Evolutionary conservation across 2,113 vertebrate genomes (phyloP).

Genomic region (Anarhynchus alexandrinus): DNA sequence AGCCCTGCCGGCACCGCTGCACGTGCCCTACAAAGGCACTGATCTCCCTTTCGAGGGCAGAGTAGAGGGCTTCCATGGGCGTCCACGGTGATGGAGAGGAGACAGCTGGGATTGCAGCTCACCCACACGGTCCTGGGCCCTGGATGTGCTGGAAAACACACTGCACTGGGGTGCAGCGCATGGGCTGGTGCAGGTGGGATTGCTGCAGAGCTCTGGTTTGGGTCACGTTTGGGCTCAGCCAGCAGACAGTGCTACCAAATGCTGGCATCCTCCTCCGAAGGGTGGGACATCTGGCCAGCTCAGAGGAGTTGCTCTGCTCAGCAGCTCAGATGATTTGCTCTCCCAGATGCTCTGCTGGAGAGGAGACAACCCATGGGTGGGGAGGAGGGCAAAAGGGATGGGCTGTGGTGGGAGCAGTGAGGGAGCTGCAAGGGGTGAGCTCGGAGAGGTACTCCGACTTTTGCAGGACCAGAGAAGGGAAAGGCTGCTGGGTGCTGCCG

Average conservation of each 20-base stretch:
- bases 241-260: background rate
- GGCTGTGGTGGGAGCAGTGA: background rate
- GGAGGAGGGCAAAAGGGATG: background rate
- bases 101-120: accelerated
- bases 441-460: background rate
- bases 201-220: background rate
- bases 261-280: background rate
- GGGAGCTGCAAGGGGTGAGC: background rate
- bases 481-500: background rate
- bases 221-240: background rate
- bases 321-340: background rate
- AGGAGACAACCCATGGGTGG: accelerated
- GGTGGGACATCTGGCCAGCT: background rate
- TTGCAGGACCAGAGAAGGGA: background rate
- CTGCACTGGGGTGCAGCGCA: background rate
- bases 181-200: background rate
- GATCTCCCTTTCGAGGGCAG: conserved; percentile 28
- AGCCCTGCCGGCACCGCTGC: background rate
- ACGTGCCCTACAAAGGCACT: background rate
- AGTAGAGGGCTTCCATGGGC: conserved; percentile 12
- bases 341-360: background rate
- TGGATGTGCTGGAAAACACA: background rate
- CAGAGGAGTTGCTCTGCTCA: accelerated
- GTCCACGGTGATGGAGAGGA: background rate
- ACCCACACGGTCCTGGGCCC: background rate